Percentiles rank a stretch among this genome's conserved stretches.
Conservation (phyloP, 1,140 invertebrate genomes). For the Drosophila sp. region DNA sequence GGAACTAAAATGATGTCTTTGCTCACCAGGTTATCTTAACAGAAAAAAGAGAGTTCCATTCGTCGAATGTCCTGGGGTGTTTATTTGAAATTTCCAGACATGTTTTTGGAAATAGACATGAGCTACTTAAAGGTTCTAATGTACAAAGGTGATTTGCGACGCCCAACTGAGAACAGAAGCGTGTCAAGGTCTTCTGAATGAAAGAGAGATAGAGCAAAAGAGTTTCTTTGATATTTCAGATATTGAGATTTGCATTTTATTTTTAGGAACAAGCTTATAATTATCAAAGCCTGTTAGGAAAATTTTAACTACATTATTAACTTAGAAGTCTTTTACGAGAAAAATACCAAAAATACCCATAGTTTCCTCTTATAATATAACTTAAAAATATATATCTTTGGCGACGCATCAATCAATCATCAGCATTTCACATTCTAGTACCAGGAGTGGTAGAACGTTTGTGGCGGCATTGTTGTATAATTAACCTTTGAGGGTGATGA, state of each 20-base stretch:
- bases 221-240: conserved; percentile 10
- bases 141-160: conserved; percentile 49
- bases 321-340: conserved; percentile 12
- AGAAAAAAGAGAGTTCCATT: conserved; percentile 4
- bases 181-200: conserved; percentile 78
- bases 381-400: conserved; percentile 54
- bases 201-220: conserved; percentile 17
- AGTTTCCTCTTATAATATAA: background rate
- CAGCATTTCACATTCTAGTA: conserved; percentile 41
- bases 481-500: conserved; percentile 71
- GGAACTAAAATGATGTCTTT: conserved; percentile 40
- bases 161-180: conserved; percentile 72
- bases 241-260: conserved; percentile 46
- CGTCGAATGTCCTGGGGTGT: conserved; percentile 54
- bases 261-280: conserved; percentile 41
- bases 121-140: conserved; percentile 76
- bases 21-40: background rate
- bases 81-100: conserved; percentile 68
- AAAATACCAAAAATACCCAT: background rate
- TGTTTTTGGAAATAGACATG: conserved; percentile 39
- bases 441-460: conserved; percentile 77
- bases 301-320: conserved; percentile 6
- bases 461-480: conserved; percentile 73
- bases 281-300: background rate
- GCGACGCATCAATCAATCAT: conserved; percentile 28